These are phyloP conservation scores for Megalops cyprinoides DNA, from an alignment of 2,797 vertebrate species.

Conservation along the genomic window DNA sequence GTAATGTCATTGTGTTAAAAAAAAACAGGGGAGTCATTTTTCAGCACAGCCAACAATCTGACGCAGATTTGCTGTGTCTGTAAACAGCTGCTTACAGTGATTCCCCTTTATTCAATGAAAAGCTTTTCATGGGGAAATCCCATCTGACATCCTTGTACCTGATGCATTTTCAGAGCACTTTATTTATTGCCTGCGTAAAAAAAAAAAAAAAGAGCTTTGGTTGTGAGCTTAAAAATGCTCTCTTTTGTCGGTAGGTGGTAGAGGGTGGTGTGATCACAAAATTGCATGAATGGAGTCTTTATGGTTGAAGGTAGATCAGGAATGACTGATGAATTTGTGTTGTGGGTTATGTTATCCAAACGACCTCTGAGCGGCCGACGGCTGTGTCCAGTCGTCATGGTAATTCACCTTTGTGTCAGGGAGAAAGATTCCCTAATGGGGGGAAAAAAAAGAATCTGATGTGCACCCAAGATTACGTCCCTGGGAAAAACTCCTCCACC, in stretches of 20 bases:
- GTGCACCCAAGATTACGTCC: neutral
- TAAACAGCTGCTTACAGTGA: too few species aligned
- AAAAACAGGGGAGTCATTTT: too few species aligned
- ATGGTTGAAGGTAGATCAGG: constrained; percentile 1
- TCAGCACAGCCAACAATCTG: too few species aligned
- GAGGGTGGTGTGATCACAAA: neutral
- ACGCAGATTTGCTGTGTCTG: too few species aligned
- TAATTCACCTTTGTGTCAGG: neutral
- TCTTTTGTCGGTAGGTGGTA: neutral
- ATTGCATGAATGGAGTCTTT: neutral
- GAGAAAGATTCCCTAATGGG: neutral
- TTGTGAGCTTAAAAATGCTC: neutral
- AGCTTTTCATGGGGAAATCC: too few species aligned
- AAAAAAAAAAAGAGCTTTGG: too few species aligned
- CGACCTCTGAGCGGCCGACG: neutral
- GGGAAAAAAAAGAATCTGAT: neutral
- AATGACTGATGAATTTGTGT: neutral
- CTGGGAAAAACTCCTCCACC: neutral
- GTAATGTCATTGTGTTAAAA: neutral
- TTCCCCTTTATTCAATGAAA: too few species aligned
- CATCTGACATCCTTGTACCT: too few species aligned
- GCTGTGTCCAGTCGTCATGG: neutral
- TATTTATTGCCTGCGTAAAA: neutral
- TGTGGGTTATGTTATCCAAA: neutral
- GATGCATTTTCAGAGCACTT: neutral